phyloP scores from a whole-genome alignment of 2,113 vertebrate genomes.

The Edolisoma coerulescens region DNA sequence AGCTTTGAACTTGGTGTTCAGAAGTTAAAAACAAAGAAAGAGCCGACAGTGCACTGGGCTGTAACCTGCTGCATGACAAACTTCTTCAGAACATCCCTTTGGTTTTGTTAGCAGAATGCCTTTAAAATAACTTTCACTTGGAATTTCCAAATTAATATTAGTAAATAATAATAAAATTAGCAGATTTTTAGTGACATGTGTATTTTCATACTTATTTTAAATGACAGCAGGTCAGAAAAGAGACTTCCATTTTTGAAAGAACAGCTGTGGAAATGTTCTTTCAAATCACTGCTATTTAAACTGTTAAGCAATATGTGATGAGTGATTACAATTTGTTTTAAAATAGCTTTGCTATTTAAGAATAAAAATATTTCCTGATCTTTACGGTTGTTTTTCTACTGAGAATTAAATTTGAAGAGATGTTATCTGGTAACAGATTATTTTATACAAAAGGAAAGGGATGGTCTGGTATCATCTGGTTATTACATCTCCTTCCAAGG shows the following conservation, averaged over 20 bases:
- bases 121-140: background rate
- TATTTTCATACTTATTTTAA: background rate
- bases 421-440: background rate
- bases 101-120: background rate
- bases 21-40: background rate
- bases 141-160: background rate
- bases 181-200: background rate
- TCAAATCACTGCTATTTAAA: background rate
- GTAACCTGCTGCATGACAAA: background rate
- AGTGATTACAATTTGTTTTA: background rate
- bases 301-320: background rate
- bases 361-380: background rate
- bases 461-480: background rate
- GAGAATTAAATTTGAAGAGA: background rate
- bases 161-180: no score
- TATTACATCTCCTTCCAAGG: background rate
- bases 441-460: background rate
- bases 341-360: background rate
- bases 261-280: background rate
- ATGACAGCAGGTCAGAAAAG: background rate
- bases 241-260: background rate
- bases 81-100: background rate
- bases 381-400: background rate
- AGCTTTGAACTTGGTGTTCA: background rate
- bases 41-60: background rate